Conservation (phyloP, 2,113 vertebrate genomes). For the Varanus komodoensis region DNA sequence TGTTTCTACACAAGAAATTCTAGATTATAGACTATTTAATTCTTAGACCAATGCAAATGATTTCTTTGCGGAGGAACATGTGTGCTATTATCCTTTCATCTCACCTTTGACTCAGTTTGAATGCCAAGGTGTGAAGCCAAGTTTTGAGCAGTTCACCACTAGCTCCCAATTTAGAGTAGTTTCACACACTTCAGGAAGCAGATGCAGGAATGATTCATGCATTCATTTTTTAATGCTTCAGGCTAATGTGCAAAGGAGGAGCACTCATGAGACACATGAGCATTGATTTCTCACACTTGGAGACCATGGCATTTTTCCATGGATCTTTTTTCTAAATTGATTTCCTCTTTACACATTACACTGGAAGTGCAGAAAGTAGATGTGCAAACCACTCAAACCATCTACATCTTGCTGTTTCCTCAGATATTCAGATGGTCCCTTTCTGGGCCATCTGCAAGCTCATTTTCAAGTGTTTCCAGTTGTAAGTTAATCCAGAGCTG, state of each 20-base stretch:
- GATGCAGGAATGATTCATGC: background rate
- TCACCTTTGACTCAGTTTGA: background rate
- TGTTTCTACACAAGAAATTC: background rate
- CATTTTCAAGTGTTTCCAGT: background rate
- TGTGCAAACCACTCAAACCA: background rate
- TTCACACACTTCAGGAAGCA: background rate
- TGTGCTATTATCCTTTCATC: background rate
- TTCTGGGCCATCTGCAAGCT: background rate
- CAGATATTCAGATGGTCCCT: background rate
- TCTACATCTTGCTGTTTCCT: background rate
- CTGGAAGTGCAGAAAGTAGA: background rate
- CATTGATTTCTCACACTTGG: background rate
- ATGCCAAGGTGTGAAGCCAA: background rate
- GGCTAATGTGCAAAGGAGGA: background rate
- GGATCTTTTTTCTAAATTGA: background rate
- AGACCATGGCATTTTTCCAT: background rate
- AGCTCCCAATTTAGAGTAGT: background rate
- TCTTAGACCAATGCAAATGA: background rate
- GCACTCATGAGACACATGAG: background rate
- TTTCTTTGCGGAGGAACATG: background rate
- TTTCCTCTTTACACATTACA: background rate
- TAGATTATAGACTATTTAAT: background rate
- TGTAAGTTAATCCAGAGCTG: background rate
- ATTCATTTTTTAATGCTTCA: background rate
- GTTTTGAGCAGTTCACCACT: background rate